These are phyloP conservation scores for Trachelipus rathkii DNA, from an alignment of 1,140 invertebrate species.

Conservation along the genomic window DNA sequence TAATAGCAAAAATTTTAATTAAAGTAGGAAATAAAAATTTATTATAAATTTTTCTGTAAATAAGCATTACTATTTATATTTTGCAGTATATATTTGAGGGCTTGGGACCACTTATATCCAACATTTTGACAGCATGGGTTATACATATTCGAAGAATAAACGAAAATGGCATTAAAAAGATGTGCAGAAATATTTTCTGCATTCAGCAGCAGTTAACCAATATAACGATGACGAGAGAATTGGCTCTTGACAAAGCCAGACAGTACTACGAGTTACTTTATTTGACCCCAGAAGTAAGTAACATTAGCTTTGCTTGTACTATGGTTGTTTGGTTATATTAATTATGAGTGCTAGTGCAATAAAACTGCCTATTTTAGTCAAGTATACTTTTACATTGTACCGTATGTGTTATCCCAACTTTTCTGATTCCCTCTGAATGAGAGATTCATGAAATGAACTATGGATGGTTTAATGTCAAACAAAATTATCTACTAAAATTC, in stretches of 20 bases:
- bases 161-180: constrained; percentile 71
- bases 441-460: too few species aligned
- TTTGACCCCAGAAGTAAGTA: constrained; percentile 68
- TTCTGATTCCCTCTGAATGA: too few species aligned
- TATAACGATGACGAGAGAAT: constrained; percentile 75
- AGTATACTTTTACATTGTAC: too few species aligned
- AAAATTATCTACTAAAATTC: too few species aligned
- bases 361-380: too few species aligned
- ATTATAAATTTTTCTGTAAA: not conserved
- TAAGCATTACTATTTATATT: constrained; percentile 32
- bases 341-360: too few species aligned
- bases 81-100: constrained; percentile 91
- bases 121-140: constrained; percentile 76
- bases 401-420: too few species aligned
- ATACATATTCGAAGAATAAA: constrained; percentile 75
- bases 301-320: too few species aligned
- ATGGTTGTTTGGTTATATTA: too few species aligned
- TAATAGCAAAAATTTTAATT: constrained; percentile 23
- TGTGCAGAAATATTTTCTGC: constrained; percentile 80
- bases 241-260: constrained; percentile 79
- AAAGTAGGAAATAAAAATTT: not conserved
- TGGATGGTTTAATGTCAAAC: too few species aligned
- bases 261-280: constrained; percentile 86
- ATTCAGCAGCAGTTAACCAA: constrained; percentile 79
- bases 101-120: constrained; percentile 76